These are phyloP conservation scores for Helostoma temminkii DNA, from an alignment of 2,797 vertebrate genomes.

Conservation along the genomic window DNA sequence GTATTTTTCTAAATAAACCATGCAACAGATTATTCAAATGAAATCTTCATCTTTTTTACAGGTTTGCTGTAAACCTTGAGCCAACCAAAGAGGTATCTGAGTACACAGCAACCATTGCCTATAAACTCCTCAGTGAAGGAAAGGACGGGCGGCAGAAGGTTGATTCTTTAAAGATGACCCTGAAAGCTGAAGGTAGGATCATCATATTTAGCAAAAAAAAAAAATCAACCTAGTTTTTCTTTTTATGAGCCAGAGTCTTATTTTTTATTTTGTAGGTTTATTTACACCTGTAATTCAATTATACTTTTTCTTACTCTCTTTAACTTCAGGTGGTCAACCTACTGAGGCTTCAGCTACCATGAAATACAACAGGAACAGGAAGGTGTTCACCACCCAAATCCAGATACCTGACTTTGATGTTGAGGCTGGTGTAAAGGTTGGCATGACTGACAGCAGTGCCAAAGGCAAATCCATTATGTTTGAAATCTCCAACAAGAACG, in stretches of 20 bases:
- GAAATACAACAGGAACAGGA: conserved; percentile 89
- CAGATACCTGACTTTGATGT: conserved; percentile 87
- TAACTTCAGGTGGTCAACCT: conserved; percentile 79
- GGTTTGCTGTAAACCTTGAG: conserved; percentile 86
- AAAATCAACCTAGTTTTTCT: neutral
- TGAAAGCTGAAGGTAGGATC: conserved; percentile 89
- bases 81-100: conserved; percentile 85
- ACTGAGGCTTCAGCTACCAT: conserved; percentile 85
- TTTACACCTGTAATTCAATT: conserved; percentile 6
- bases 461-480: conserved; percentile 81
- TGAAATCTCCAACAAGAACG: conserved; percentile 89
- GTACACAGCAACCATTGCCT: conserved; percentile 87
- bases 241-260: neutral
- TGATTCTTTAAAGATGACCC: conserved; percentile 85
- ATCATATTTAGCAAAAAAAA: neutral
- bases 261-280: neutral
- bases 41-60: conserved; percentile 57
- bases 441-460: conserved; percentile 80
- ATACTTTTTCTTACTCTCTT: conserved; percentile 34
- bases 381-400: conserved; percentile 86
- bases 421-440: conserved; percentile 87
- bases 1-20: too few relatives aligned
- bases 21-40: too few relatives aligned
- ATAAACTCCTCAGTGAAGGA: conserved; percentile 83
- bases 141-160: conserved; percentile 82